Evolutionary conservation across 2,888 invertebrate species (phyloP).

Genomic region (Rhodophaea formosa): DNA sequence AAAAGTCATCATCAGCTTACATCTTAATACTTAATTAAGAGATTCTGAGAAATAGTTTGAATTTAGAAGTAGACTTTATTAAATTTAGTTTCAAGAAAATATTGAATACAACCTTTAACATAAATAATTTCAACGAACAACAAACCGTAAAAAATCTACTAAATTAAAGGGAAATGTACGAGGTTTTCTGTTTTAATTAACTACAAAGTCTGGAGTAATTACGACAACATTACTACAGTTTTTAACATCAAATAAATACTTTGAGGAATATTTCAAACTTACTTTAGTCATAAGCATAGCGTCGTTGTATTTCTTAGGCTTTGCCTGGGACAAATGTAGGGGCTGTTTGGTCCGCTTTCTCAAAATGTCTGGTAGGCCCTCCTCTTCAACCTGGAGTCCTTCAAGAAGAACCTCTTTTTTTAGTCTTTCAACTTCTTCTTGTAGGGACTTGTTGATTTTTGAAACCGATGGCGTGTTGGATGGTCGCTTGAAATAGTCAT

Average conservation of each 20-base stretch:
- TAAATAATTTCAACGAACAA: no score
- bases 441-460: conserved; percentile 84
- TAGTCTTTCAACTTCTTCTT: conserved; percentile 90
- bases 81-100: no score
- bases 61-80: no score
- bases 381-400: conserved; percentile 92
- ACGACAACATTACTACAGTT: no score
- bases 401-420: conserved; percentile 90
- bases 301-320: conserved; percentile 75
- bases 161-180: no score
- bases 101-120: no score
- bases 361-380: conserved; percentile 88
- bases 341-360: conserved; percentile 87
- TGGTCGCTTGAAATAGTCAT: conserved; percentile 67
- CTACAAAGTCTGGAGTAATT: no score
- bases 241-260: not conserved
- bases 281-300: conserved; percentile 71
- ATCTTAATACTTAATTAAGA: no score
- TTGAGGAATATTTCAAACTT: conserved; percentile 20
- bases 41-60: no score
- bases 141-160: no score
- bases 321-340: conserved; percentile 65
- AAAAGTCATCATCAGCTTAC: no score
- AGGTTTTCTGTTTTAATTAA: no score
- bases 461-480: conserved; percentile 60